phyloP scores from a whole-genome alignment of 2,113 vertebrate species.

The Eurystomus gularis region DNA sequence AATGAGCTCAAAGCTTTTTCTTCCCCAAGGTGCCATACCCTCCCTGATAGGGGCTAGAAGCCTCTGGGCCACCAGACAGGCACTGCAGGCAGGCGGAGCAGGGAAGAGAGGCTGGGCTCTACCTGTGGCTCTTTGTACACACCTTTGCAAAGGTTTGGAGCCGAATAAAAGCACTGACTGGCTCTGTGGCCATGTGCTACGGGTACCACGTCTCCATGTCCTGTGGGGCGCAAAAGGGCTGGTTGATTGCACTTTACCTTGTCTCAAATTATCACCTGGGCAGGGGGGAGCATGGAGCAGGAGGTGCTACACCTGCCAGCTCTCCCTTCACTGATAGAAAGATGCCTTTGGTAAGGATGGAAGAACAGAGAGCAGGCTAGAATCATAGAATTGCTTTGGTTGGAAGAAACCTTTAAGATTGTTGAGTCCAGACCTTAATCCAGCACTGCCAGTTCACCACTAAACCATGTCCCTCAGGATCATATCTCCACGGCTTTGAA shows the following conservation, averaged over 20 bases:
- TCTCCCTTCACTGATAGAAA: background rate
- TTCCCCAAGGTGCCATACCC: background rate
- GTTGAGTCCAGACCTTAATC: too few relatives aligned
- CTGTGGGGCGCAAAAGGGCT: background rate
- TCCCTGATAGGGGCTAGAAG: background rate
- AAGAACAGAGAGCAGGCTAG: background rate
- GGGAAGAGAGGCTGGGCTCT: background rate
- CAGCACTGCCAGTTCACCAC: too few relatives aligned
- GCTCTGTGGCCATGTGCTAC: background rate
- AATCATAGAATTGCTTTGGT: background rate
- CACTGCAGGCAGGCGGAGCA: accelerated
- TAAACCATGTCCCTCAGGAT: too few relatives aligned
- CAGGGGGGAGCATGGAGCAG: background rate
- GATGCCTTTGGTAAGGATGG: background rate
- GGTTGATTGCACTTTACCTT: background rate
- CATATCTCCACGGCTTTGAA: too few relatives aligned
- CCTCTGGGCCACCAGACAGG: background rate
- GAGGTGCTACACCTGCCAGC: background rate
- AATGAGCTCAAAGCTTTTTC: background rate
- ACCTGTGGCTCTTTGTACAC: background rate
- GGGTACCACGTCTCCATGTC: background rate
- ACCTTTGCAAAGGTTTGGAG: background rate
- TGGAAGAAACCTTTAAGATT: too few relatives aligned
- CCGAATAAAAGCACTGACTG: background rate
- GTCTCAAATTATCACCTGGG: background rate